phyloP scores from a whole-genome alignment of 2,888 invertebrate genomes.

The Heliconius erato region DNA sequence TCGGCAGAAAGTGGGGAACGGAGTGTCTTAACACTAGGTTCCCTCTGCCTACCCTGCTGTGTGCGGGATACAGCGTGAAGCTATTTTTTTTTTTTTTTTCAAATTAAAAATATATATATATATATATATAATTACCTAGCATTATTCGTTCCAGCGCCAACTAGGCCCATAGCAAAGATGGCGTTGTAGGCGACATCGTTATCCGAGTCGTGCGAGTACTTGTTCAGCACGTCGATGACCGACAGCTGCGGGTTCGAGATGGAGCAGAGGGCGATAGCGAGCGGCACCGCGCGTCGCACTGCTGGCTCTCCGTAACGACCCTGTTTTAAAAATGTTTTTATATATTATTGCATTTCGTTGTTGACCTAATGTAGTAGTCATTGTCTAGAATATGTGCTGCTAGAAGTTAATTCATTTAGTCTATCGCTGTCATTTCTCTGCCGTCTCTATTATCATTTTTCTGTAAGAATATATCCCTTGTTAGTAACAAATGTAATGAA shows the following conservation, averaged over 20 bases:
- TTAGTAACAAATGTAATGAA: no score
- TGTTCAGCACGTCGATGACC: constrained; percentile 98
- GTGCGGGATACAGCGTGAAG: no score
- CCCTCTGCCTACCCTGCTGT: no score
- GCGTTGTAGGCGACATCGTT: constrained; percentile 99
- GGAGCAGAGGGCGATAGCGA: constrained; percentile 97
- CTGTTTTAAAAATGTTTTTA: constrained; percentile 61
- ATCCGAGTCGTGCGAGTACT: constrained; percentile 99
- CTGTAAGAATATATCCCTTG: no score
- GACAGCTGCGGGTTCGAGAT: constrained; percentile 98
- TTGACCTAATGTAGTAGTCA: neutral
- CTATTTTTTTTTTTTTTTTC: no score
- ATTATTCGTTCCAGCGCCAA: constrained; percentile 85
- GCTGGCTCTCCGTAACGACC: constrained; percentile 99
- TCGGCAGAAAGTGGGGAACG: no score
- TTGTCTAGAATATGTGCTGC: neutral
- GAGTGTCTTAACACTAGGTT: no score
- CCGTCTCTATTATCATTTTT: no score
- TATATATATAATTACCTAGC: constrained; percentile 68
- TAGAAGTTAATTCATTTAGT: no score
- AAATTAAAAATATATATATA: no score
- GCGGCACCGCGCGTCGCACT: constrained; percentile 97
- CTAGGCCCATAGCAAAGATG: constrained; percentile 99
- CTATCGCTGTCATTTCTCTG: no score
- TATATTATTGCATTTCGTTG: neutral